Base-by-base conservation (phyloP, 2,113 vertebrate genomes). In the Spheniscus mendiculus region DNA sequence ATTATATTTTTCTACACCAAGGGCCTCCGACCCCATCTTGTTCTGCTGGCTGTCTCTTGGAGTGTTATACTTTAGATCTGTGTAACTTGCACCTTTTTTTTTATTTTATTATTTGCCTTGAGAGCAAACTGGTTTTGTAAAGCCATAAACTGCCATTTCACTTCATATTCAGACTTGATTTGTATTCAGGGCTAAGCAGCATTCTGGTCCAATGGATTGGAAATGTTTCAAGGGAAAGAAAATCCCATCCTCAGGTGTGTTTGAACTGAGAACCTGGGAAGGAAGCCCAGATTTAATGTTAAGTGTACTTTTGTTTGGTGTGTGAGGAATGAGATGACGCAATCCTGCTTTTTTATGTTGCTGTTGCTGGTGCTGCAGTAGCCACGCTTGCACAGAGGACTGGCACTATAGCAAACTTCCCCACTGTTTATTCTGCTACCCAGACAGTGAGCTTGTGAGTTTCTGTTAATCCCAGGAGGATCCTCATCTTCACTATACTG, bases 371-470 rank as follows among this genome's bases (percentile, higher is more conserved):
- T 74, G 23, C 30, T 62, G 19, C 56, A 45, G 9, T 30, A 86
- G 26, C 45, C 32, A 11, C 0, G 0, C 22, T 56, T 72, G 40
- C 10, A 49, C 17, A 55, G 61, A 38, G 5, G 14, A 71, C 26
- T 76, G 18, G 11, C 9, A 12, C 12, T 12, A 17, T 10, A 79
- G 21, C 5, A 79, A 67, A 78, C 18, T 65, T 83, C 17, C 27
- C 6, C 7, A 12, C 20, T 65, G 5, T 50, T 90, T 58, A 3
- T n/a, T 77, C 23, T 77, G 45, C 50, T 62, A 20, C 10, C 12
- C 18, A 23, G 12, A 55, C 9, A 66, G 9, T 52, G 44, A 72
- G 1, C 0, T 89, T 45, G 63, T 5, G 12, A 65, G 7, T 36
- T 89, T 72, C 45, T 76, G 16, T 44, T 40, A 59, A 32, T 58